Base-by-base conservation (phyloP, 2,888 invertebrate genomes). In the Zonitis immaculata region DNA sequence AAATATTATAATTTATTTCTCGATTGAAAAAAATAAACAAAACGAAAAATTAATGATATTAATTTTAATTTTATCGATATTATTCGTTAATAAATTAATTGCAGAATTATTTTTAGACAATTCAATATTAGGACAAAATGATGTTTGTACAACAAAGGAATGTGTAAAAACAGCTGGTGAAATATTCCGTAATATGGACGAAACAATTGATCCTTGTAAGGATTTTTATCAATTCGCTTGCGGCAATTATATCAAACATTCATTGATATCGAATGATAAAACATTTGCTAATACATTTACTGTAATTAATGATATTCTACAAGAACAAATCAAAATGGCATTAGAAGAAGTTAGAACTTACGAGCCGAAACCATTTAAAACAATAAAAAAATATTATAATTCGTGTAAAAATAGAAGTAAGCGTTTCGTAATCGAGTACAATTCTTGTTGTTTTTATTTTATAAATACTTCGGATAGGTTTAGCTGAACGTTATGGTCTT, bases 331-430 rank as follows among this genome's bases (percentile, higher is more conserved):
- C 47, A 77, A 87, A 20, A 76, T 80, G 1, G 80, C 88, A 61
- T 80, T 89, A 42, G 88, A 88, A 58, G 85, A 85, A 61, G 82
- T 85, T 0, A 74, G 81, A 48, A 73, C 77, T 0, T 75, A 80
- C 12, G 88, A 88, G 60, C 84, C 87, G 0, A 82, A 81, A 60
- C 87, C 89, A 0, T 88, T 91, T 70, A 79, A 76, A 48, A 82
- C 92, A 52, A 89, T 89, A 14, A 93, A 93, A 74, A 84, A 85
- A 16, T 78, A 95, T 55, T 95, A 91, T 78, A 82, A 83, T 66
- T 86, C 92, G 44, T 95, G 95, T 76, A 89, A 94, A 85, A 91
- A 95, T 72, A 86, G 87, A 76, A 84, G 77, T 77, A 60, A 60
- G 70, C 12, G 6, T 8, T 8, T n/a, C n/a, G n/a, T n/a, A n/a